These are phyloP conservation scores for Cariama cristata DNA, from an alignment of 2,113 vertebrate genomes.

Conservation along the genomic window DNA sequence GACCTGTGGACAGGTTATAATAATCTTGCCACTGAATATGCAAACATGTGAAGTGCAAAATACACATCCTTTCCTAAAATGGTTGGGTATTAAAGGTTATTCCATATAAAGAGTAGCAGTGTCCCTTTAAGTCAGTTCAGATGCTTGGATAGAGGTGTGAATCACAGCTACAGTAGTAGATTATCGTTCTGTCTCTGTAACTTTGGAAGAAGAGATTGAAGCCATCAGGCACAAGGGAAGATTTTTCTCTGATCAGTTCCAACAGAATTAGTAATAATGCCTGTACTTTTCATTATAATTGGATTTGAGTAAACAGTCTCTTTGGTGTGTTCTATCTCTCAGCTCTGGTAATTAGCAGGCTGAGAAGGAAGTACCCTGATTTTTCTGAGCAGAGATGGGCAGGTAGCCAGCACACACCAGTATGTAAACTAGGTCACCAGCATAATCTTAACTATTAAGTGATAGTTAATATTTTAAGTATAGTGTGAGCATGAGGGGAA, in stretches of 20 bases:
- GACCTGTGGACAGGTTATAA: neutral
- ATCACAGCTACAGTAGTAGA: neutral
- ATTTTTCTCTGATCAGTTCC: neutral
- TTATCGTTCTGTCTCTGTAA: neutral
- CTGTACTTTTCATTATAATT: constrained; percentile 43
- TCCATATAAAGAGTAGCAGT: neutral
- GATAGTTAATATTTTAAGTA: neutral
- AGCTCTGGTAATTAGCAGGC: constrained; percentile 51
- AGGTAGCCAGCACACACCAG: constrained; percentile 26
- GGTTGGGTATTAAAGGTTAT: neutral
- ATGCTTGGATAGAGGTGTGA: neutral
- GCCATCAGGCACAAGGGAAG: neutral
- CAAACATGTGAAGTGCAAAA: neutral
- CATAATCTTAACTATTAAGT: neutral
- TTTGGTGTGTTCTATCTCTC: constrained; percentile 10
- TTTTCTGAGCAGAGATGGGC: constrained; percentile 47
- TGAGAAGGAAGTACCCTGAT: constrained; percentile 62
- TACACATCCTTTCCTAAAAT: neutral
- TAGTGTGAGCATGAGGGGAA: neutral
- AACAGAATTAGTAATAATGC: neutral
- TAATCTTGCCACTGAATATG: neutral
- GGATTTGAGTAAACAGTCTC: constrained; percentile 33
- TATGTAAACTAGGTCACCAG: constrained; percentile 40
- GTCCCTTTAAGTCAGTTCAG: neutral
- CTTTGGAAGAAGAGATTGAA: neutral